phyloP scores from a whole-genome alignment of 2,797 vertebrate species.

The Gallirallus australis region DNA sequence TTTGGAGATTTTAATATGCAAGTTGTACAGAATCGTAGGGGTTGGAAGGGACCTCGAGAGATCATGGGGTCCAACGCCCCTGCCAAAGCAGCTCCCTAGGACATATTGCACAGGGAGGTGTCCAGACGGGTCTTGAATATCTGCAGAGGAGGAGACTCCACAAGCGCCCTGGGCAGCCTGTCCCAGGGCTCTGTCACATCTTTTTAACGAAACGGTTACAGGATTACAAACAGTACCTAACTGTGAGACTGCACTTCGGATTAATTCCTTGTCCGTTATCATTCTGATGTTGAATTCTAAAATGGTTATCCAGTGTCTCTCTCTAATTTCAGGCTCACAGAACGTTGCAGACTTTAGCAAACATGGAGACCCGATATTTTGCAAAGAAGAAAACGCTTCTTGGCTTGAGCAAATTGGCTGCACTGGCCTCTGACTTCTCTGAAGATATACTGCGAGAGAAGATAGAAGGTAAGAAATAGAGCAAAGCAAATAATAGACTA shows the following conservation, averaged over 20 bases:
- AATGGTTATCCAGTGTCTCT: neutral
- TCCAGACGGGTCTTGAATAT: too few relatives aligned
- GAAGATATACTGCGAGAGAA: conserved; percentile 85
- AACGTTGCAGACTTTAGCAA: conserved; percentile 89
- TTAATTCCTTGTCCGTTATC: neutral
- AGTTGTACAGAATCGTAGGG: neutral
- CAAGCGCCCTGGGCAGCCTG: too few relatives aligned
- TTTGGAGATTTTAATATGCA: neutral
- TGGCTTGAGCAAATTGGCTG: conserved; percentile 94
- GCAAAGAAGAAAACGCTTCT: conserved; percentile 96
- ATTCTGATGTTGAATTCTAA: neutral
- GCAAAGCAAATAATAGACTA: neutral
- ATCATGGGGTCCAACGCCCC: too few relatives aligned
- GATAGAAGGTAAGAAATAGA: conserved; percentile 83
- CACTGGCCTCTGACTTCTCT: conserved; percentile 87
- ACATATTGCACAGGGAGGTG: too few relatives aligned
- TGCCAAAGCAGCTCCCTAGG: too few relatives aligned
- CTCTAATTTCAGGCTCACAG: conserved; percentile 84
- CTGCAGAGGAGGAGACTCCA: too few relatives aligned
- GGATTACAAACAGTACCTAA: neutral
- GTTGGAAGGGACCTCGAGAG: too few relatives aligned
- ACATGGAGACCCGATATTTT: conserved; percentile 90
- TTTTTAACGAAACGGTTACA: neutral
- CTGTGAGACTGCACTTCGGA: neutral
- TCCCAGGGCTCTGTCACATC: too few relatives aligned